These are phyloP conservation scores for Parus major DNA, from an alignment of 2,113 vertebrate species.

Conservation along the genomic window DNA sequence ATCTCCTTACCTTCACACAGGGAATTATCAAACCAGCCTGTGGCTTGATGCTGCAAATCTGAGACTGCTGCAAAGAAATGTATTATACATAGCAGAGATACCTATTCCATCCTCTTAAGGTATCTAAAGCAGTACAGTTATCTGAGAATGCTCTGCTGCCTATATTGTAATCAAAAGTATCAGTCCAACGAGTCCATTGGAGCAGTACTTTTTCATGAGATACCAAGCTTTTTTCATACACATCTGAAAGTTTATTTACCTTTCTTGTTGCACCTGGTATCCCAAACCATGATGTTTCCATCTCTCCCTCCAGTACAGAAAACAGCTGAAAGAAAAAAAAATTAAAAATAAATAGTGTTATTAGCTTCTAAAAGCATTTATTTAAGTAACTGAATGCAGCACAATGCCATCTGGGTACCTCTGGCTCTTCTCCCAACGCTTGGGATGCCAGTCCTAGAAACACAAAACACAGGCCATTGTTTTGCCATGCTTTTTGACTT, in stretches of 20 bases:
- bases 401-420: not conserved
- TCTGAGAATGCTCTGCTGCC: not conserved
- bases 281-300: constrained; percentile 98
- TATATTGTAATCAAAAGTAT: not conserved
- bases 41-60: not conserved
- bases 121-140: not conserved
- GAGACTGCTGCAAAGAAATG: not conserved
- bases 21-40: not conserved
- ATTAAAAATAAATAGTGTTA: not conserved
- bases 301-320: constrained; percentile 96
- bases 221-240: not conserved
- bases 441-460: not conserved
- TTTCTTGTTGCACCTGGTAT: constrained; percentile 96
- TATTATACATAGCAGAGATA: not conserved
- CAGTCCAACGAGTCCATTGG: not conserved
- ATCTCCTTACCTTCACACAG: not conserved
- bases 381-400: not conserved
- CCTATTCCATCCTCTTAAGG: not conserved
- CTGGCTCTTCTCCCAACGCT: not conserved
- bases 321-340: constrained; percentile 78
- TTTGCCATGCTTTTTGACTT: not conserved
- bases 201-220: not conserved
- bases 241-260: constrained; percentile 70
- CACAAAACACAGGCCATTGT: not conserved
- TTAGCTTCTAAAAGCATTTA: not conserved